Percentiles rank a stretch among this genome's conserved stretches.
Evolutionary conservation across 2,797 vertebrate species (phyloP).

Genomic region (Falco berigora): DNA sequence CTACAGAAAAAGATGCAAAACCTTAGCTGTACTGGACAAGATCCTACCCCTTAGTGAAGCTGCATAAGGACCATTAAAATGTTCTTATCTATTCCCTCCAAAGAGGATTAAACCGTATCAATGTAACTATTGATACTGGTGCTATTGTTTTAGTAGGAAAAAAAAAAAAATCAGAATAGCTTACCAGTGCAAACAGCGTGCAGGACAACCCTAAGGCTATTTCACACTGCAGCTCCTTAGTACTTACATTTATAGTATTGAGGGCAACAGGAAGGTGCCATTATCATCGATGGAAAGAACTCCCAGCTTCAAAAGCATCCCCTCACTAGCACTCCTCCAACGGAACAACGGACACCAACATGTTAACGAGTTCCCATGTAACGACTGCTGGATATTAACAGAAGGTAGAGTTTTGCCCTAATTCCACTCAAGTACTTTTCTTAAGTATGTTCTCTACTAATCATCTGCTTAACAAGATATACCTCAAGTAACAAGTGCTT

Average conservation of each 20-base stretch:
- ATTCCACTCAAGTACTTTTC: neutral
- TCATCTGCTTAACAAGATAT: neutral
- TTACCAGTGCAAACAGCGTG: neutral
- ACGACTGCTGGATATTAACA: neutral
- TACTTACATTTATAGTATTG: neutral
- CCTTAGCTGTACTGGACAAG: neutral
- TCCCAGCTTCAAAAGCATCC: neutral
- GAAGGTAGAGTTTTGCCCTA: neutral
- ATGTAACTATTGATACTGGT: too few relatives aligned
- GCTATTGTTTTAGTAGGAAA: neutral
- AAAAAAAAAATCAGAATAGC: neutral
- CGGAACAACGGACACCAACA: accelerated
- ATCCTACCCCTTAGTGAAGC: neutral
- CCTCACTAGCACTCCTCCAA: neutral
- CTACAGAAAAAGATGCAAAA: neutral
- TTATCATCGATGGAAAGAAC: accelerated
- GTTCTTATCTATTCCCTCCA: neutral
- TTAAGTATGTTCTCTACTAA: neutral
- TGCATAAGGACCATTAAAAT: neutral
- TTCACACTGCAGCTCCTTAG: neutral
- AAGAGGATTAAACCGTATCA: neutral
- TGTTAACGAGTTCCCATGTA: neutral
- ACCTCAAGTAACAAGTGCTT: neutral
- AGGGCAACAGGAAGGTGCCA: neutral
- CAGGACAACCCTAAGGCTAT: neutral